Base-by-base conservation (phyloP, 2,113 vertebrate genomes). In the Syngnathus typhle region DNA sequence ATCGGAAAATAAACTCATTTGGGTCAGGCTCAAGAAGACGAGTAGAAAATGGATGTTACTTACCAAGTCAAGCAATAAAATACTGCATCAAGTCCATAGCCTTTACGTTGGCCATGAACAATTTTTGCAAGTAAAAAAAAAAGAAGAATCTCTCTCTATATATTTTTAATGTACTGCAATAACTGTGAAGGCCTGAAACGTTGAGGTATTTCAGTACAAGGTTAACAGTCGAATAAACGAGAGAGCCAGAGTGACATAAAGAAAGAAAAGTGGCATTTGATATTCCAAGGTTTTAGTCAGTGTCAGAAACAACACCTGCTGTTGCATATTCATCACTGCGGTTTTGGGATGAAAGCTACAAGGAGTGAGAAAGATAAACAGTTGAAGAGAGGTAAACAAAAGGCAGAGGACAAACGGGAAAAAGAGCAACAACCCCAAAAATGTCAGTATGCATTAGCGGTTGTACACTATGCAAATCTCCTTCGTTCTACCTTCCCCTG, bases 301-400 rank as follows among this genome's bases (percentile, higher is more conserved):
- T 77, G 81, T 60, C 74, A 80, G 77, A 86, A 88, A 82, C 82
- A 85, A 83, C 80, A 88, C 80, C 86, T 85, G 83, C 81, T 88
- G 82, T 81, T 88, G 69, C 88, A 86, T 89, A 88, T 87, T 89
- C 79, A 89, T 87, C 62, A 74, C 39, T 66, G 70, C 76, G 72
- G 39, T 82, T 84, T 71, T 61, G 60, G 68, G 79, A 39, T 7
- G 72, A 81, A 62, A 71, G 67, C 21, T 70, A 58, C 73, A 68
- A 64, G 37, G 67, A 69, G 55, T 37, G 44, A 36, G 47, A 68
- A 41, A 62, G 55, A 60, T 15, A 66, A 71, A n/a, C 43, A 51
- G 68, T 32, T 13, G 64, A 32, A 63, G 43, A 70, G 49, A 58
- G 37, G 27, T 52, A 39, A 61, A 61, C 12, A 39, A 39, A 46